Conservation (phyloP, 1,140 invertebrate species). For the Heliconius congener region DNA sequence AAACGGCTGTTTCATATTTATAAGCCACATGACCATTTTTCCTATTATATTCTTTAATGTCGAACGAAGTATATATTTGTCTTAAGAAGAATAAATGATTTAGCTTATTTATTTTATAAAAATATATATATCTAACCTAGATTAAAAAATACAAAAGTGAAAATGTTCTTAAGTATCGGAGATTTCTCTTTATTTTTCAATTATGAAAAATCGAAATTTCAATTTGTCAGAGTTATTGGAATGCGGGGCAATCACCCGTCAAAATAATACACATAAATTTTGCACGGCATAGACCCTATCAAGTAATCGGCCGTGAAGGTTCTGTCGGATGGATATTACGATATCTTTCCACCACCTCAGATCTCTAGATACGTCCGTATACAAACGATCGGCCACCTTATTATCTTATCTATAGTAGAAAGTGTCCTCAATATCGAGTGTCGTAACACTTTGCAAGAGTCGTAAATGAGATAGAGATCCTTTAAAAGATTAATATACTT, state of each 20-base stretch:
- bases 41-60: no score
- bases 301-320: slow-evolving; percentile 24
- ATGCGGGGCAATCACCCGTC: slow-evolving; percentile 28
- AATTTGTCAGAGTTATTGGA: slow-evolving; percentile 20
- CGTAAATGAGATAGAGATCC: background rate
- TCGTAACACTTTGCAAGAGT: slow-evolving; percentile 13
- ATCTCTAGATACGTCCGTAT: slow-evolving; percentile 20
- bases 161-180: background rate
- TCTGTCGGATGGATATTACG: slow-evolving; percentile 1
- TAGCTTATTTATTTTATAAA: background rate
- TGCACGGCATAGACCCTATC: slow-evolving; percentile 18
- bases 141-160: background rate
- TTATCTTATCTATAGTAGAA: slow-evolving; percentile 26
- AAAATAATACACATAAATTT: slow-evolving; percentile 28
- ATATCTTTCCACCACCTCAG: slow-evolving; percentile 17
- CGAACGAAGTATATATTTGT: no score
- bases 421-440: slow-evolving; percentile 19
- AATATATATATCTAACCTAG: background rate
- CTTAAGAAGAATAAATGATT: background rate
- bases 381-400: slow-evolving; percentile 22
- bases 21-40: background rate
- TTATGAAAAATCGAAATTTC: background rate
- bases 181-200: background rate
- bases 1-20: background rate
- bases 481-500: background rate